Base-by-base conservation (phyloP, 2,888 invertebrate species). In the Xylocampa areola region DNA sequence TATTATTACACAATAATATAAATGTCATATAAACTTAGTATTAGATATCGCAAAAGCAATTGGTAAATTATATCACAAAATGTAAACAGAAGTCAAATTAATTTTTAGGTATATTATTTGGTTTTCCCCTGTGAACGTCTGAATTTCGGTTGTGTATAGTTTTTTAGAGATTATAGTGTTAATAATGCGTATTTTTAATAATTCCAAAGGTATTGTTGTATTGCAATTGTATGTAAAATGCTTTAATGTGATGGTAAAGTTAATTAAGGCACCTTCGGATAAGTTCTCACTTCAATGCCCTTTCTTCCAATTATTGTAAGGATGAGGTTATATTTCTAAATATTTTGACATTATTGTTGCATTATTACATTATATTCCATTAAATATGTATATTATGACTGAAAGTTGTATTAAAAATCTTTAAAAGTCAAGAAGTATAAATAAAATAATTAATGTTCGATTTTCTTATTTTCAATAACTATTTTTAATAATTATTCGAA, bases 41-140 rank as follows among this genome's bases (percentile, higher is more conserved):
- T 54, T 52, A 58, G 54, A 45, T 54, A 68, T 58, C 51, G 62
- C 58, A 79, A 73, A 84, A 87, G 82, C 86, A 87, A 87, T 85
- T 80, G 67, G 51, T 58, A 49, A 71, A 76, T 70, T 87, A 82
- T 83, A 92, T 92, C 91, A 90, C 76, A 53, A 49, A 75, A 73
- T 75, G 86, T 83, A 87, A 90, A 77, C 70, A 59, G 62, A 81
- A 72, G 91, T 92, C 92, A 92, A 92, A 86, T 92, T 91, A 89
- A 65, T 82, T 87, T 86, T 58, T 76, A 68, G 61, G 43, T 63
- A 60, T 68, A 41, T 29, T 74, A 60, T 75, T 69, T 63, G 17
- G 27, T 47, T 67, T 75, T 62, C 29, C 61, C 69, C 61, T 72
- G 68, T 75, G 67, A 69, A 76, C 68, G 81, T 80, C 81, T 81